Base-by-base conservation (phyloP, 2,113 vertebrate genomes). In the Vombatus ursinus region DNA sequence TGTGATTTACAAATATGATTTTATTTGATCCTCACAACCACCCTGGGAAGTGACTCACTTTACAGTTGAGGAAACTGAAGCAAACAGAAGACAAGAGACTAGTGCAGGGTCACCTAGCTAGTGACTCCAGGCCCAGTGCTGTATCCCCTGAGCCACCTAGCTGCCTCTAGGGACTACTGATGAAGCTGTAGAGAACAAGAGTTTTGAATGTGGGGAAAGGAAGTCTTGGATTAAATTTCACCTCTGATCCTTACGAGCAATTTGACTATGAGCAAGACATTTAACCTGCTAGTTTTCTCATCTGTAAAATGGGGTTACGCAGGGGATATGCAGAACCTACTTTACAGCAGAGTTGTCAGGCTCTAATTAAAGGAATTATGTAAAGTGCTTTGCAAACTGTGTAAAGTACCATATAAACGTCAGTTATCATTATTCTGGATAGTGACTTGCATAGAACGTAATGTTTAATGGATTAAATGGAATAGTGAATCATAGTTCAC, bases 381-480 rank as follows among this genome's bases (percentile, higher is more conserved):
- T 14, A 53, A 23, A 89, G 37, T 3, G 89, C 61, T 77, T 96
- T 91, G 91, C 91, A 91, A 93, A 97, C 95, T 68, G 0, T 89
- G 3, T 95, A 26, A 84, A 97, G 50, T 1, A 0, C 31, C 91
- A 95, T 92, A 97, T 77, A 92, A 53, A 52, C 84, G 23, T 94
- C 90, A 97, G n/a, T 31, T 26, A 68, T 91, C 94, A 96, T 90
- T 96, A 91, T 96, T 68, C 11, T 50, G 31, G 91, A 84, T 16
- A 84, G 16, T 23, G 3, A 68, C 37, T 84, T 84, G 68, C 31
- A 84, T 23, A 44, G n/a, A 8, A 44, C 23, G 16, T 8, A 22
- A 8, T 44, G 37, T 19, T 77, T 16, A 77, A 77, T n/a, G 37
- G 26, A 77, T 61, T 77, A n/a, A n/a, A 77, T 77, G 19, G n/a